Conservation (phyloP, 2,113 vertebrate species). For the Rhabdornis inornatus region DNA sequence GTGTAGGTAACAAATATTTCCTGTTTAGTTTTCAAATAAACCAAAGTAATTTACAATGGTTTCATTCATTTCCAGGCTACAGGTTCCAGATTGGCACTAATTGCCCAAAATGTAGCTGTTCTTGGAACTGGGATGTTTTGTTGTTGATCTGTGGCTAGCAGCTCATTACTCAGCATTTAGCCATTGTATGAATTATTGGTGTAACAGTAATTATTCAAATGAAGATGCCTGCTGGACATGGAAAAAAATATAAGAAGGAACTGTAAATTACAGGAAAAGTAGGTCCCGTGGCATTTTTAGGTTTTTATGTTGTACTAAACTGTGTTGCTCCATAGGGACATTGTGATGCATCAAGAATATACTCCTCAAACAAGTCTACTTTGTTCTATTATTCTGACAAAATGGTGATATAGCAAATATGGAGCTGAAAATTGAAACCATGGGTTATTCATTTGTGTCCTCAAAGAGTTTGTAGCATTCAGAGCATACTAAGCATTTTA, state of each 20-base stretch:
- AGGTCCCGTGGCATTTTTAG: not conserved
- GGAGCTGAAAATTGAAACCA: not conserved
- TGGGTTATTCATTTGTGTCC: not conserved
- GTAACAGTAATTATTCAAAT: constrained; percentile 79
- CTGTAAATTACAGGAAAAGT: constrained; percentile 85
- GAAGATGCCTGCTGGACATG: constrained; percentile 80
- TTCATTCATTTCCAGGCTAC: constrained; percentile 68
- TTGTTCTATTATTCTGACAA: not conserved
- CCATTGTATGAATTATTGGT: constrained; percentile 79
- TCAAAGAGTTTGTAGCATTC: not conserved
- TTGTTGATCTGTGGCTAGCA: constrained; percentile 85
- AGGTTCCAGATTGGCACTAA: constrained; percentile 78
- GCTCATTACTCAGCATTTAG: constrained; percentile 82
- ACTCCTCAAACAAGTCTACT: not conserved
- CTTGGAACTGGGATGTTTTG: constrained; percentile 78
- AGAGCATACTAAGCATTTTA: not conserved
- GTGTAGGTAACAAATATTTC: not conserved
- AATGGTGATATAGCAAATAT: not conserved
- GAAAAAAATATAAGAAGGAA: constrained; percentile 81
- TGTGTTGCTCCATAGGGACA: not conserved
- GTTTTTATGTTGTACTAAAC: not conserved
- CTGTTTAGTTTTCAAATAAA: not conserved
- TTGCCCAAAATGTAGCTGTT: constrained; percentile 83
- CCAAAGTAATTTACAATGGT: not conserved
- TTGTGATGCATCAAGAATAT: not conserved